Conservation (phyloP, 1,140 invertebrate genomes). For the Dendrolimus punctatus region DNA sequence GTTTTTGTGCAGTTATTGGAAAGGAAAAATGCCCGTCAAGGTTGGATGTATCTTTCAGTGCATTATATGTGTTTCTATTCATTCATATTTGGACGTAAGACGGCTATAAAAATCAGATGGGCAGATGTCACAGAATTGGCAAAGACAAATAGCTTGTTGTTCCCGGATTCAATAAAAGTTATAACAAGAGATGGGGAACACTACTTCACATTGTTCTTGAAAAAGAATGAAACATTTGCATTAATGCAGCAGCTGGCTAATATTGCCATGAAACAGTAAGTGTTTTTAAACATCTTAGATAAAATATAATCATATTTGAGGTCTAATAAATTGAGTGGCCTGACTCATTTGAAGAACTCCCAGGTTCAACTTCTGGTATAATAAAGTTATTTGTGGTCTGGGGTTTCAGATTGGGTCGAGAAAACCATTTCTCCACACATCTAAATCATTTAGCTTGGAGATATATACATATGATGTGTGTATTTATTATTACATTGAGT, state of each 20-base stretch:
- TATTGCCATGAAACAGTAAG: conserved; percentile 93
- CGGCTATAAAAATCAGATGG: conserved; percentile 90
- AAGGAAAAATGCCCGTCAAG: conserved; percentile 91
- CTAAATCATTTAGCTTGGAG: no score
- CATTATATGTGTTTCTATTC: conserved; percentile 98
- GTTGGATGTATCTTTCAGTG: conserved; percentile 96
- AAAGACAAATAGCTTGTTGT: conserved; percentile 84
- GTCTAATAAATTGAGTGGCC: no score
- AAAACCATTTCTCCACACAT: no score
- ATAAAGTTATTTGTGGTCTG: no score
- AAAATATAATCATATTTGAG: background rate
- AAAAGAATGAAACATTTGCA: conserved; percentile 90
- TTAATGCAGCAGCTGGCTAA: conserved; percentile 97
- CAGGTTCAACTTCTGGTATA: no score
- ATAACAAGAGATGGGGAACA: conserved; percentile 87
- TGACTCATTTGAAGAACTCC: no score
- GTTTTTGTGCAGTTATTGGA: conserved; percentile 85
- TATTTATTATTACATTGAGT: no score
- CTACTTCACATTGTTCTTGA: conserved; percentile 92
- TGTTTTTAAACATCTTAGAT: conserved; percentile 10
- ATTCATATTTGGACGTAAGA: conserved; percentile 93
- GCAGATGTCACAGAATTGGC: conserved; percentile 83
- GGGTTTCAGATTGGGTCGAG: no score
- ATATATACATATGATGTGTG: no score
- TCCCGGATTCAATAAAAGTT: conserved; percentile 90